Conservation (phyloP, 2,797 vertebrate species). For the Phoeniculus purpureus region DNA sequence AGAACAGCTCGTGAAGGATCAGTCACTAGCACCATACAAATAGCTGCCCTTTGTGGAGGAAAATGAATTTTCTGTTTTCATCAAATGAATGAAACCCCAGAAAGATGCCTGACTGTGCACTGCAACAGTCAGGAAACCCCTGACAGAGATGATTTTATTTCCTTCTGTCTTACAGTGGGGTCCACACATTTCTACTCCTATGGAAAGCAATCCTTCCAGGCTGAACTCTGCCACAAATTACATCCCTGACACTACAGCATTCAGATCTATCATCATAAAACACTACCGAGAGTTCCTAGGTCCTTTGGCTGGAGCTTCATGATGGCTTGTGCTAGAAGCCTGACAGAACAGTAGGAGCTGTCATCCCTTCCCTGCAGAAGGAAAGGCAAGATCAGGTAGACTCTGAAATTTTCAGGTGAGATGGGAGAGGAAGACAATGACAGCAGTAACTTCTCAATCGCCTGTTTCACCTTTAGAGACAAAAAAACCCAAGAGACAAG, state of each 20-base stretch:
- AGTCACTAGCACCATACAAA: not conserved
- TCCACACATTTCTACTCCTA: not conserved
- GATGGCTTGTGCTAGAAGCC: constrained; percentile 42
- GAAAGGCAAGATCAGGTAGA: constrained; percentile 78
- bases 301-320: constrained; percentile 40
- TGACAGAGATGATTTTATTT: not conserved
- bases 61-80: not conserved
- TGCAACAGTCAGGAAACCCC: not conserved
- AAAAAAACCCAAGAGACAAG: not conserved
- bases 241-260: fast-evolving
- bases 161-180: not conserved
- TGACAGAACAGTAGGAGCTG: not conserved
- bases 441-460: constrained; percentile 52
- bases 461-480: constrained; percentile 66
- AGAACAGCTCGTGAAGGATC: no score
- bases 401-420: constrained; percentile 77
- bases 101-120: not conserved
- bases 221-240: not conserved
- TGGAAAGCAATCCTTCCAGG: not conserved
- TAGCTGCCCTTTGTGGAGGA: not conserved
- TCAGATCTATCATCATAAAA: not conserved
- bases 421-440: constrained; percentile 37
- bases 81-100: not conserved
- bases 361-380: constrained; percentile 46
- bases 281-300: constrained; percentile 72